Conservation (phyloP, 1,140 invertebrate species). For the Zaprionus africanus region DNA sequence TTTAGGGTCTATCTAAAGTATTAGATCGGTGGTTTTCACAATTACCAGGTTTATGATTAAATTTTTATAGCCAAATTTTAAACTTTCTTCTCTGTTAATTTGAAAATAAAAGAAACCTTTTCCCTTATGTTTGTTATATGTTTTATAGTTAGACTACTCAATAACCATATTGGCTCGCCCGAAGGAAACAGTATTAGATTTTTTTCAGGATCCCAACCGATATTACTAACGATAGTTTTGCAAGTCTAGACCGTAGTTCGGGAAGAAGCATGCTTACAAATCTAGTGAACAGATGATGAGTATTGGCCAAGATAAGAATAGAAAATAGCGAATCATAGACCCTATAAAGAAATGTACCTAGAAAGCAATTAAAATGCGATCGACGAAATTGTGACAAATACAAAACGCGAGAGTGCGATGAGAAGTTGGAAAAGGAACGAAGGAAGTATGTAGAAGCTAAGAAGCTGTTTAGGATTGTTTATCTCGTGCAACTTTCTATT, state of each 20-base stretch:
- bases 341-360: conserved; percentile 74
- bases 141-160: neutral
- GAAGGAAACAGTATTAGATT: neutral
- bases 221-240: neutral
- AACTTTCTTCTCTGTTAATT: neutral
- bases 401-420: conserved; percentile 36
- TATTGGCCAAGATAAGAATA: conserved; percentile 40
- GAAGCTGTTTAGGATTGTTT: conserved; percentile 16
- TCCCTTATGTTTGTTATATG: neutral
- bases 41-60: neutral
- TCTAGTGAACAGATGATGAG: conserved; percentile 10
- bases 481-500: conserved; percentile 33
- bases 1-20: neutral
- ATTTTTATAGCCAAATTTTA: neutral
- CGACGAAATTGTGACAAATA: conserved; percentile 81
- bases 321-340: conserved; percentile 31
- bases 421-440: neutral
- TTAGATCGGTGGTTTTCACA: neutral
- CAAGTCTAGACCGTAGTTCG: conserved; percentile 13
- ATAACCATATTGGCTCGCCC: neutral
- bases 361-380: conserved; percentile 79
- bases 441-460: neutral
- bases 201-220: neutral
- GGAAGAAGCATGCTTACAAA: conserved; percentile 39
- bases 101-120: neutral